Percentiles rank a stretch among this genome's conserved stretches.
These are phyloP conservation scores for Bolinopsis microptera DNA, from an alignment of 37 sponge, comb jelly and placozoan species.

Conservation along the genomic window DNA sequence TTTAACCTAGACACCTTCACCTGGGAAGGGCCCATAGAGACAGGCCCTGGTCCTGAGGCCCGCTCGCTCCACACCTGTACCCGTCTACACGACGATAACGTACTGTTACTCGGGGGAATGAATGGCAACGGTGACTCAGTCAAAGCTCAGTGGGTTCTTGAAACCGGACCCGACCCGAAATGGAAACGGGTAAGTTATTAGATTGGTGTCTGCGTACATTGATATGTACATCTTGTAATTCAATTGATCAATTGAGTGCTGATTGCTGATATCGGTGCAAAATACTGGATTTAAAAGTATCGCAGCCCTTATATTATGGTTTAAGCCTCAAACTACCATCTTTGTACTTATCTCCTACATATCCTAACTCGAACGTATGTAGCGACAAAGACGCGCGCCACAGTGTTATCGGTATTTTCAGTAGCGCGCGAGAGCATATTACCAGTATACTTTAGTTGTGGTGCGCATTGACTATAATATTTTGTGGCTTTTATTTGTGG, in stretches of 20 bases:
- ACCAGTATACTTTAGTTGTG: neutral
- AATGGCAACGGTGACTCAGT: constrained; percentile 21
- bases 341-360: too few relatives aligned
- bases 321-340: too few relatives aligned
- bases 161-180: neutral
- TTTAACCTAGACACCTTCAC: neutral
- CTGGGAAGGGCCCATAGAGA: constrained; percentile 28
- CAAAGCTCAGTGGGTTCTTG: neutral
- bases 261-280: too few relatives aligned
- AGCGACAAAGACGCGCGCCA: too few relatives aligned
- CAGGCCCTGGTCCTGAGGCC: constrained; percentile 23
- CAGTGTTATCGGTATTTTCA: too few relatives aligned
- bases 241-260: too few relatives aligned
- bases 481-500: neutral
- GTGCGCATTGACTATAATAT: constrained; percentile 49
- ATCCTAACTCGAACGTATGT: too few relatives aligned
- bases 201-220: too few relatives aligned
- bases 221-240: too few relatives aligned
- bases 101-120: constrained; percentile 43
- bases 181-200: constrained; percentile 46
- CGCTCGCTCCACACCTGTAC: constrained; percentile 38
- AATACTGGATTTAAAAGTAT: too few relatives aligned
- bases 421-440: constrained; percentile 11
- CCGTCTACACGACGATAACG: constrained; percentile 31
- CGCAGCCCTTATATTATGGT: too few relatives aligned